Conservation (phyloP, 2,797 vertebrate species). For the Rhadinocentrus ornatus region DNA sequence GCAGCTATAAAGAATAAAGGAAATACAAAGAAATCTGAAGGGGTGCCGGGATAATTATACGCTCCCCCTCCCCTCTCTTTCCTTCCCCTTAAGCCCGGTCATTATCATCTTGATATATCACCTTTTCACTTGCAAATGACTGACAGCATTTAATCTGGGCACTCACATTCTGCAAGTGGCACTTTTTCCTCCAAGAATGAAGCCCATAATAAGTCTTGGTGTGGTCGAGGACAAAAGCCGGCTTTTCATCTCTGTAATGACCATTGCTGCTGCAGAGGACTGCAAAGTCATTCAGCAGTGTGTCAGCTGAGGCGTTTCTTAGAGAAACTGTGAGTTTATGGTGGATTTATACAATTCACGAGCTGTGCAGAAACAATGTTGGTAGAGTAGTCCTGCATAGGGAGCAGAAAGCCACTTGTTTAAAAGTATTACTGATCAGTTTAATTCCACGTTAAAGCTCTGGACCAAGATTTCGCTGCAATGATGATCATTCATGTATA, state of each 20-base stretch:
- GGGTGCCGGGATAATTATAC: slow-evolving; percentile 37
- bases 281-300: not conserved
- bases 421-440: too few relatives aligned
- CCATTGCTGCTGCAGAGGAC: slow-evolving; percentile 6
- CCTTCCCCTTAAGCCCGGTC: slow-evolving; percentile 6
- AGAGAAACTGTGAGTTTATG: slow-evolving; percentile 1
- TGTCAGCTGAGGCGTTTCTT: not conserved
- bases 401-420: too few relatives aligned
- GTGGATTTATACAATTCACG: not conserved
- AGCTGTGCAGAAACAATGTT: not conserved
- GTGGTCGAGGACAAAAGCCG: slow-evolving; percentile 37
- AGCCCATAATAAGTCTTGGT: slow-evolving; percentile 39
- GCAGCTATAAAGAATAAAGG: not conserved
- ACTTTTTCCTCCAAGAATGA: slow-evolving; percentile 50
- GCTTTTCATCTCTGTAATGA: slow-evolving; percentile 41
- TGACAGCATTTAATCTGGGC: slow-evolving; percentile 42
- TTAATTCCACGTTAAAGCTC: too few relatives aligned
- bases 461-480: too few relatives aligned
- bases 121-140: slow-evolving; percentile 60
- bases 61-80: slow-evolving; percentile 15
- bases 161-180: slow-evolving; percentile 42
- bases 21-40: not conserved
- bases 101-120: slow-evolving; percentile 58
- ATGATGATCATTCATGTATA: too few relatives aligned
- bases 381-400: not conserved